Percentiles rank a stretch among this genome's conserved stretches.
phyloP scores from a whole-genome alignment of 2,113 vertebrate species.

The Rostratula benghalensis region DNA sequence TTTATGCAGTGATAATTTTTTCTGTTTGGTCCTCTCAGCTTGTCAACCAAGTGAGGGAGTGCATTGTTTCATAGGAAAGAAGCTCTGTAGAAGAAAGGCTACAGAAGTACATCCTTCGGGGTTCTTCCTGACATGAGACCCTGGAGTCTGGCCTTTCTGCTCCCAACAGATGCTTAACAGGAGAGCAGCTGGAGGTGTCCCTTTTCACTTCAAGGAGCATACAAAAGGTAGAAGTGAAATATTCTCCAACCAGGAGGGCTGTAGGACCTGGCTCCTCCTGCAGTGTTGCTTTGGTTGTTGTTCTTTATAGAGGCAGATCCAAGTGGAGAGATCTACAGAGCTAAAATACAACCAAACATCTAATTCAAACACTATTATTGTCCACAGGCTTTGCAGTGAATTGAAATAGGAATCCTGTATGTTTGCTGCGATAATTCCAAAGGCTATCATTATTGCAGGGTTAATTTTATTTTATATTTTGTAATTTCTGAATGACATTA shows the following conservation, averaged over 20 bases:
- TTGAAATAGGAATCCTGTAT: background rate
- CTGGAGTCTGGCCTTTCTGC: background rate
- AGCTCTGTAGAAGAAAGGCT: background rate
- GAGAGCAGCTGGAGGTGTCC: background rate
- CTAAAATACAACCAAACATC: background rate
- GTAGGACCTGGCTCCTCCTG: background rate
- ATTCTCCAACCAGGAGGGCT: background rate
- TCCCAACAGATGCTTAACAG: background rate
- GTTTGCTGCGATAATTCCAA: background rate
- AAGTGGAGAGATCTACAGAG: background rate
- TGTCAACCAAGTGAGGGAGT: background rate
- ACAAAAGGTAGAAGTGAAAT: background rate
- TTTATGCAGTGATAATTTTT: constrained; percentile 2
- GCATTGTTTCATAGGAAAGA: background rate
- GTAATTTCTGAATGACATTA: background rate
- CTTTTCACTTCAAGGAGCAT: background rate
- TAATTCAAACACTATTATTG: background rate
- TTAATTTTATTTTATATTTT: background rate
- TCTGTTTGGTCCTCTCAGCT: background rate
- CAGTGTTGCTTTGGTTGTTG: background rate
- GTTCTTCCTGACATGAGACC: background rate
- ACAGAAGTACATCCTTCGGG: background rate
- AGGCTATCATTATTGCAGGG: background rate
- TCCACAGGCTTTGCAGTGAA: background rate
- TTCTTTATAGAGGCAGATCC: background rate